A percentile compares a stretch with the other conserved stretches of the same genome.
phyloP scores from a whole-genome alignment of 2,888 invertebrate genomes.

The Cryptus armator region DNA sequence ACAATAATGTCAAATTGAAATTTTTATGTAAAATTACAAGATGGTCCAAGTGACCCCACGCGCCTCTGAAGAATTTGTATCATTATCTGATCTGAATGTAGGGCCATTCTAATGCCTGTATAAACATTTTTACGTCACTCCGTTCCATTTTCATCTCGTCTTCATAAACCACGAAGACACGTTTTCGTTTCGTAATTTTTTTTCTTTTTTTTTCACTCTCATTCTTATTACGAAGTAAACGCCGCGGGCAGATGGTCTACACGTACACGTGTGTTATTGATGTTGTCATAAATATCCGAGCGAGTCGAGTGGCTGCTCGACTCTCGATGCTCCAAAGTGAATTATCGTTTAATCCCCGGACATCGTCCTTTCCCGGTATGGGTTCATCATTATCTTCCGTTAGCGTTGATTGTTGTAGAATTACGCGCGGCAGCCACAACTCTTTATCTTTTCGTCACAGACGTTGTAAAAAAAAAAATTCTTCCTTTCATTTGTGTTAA shows the following conservation, averaged over 20 bases:
- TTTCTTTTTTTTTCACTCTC: neutral
- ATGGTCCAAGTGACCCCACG: neutral
- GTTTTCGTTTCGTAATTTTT: neutral
- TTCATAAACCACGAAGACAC: neutral
- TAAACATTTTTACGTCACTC: neutral
- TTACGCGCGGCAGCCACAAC: neutral
- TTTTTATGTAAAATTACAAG: too few relatives aligned
- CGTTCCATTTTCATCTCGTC: neutral
- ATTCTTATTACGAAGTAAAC: neutral
- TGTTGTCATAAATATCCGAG: constrained; percentile 45
- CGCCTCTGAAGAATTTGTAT: neutral
- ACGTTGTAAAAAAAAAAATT: constrained; percentile 1
- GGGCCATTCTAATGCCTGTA: neutral
- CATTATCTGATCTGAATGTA: neutral
- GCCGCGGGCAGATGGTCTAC: constrained; percentile 24
- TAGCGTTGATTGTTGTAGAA: constrained; percentile 11
- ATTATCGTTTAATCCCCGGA: constrained; percentile 41
- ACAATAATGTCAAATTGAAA: too few relatives aligned
- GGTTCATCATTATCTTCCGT: constrained; percentile 25
- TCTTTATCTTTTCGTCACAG: constrained; percentile 13
- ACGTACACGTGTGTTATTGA: constrained; percentile 41
- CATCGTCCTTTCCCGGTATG: constrained; percentile 26
- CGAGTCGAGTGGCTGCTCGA: constrained; percentile 26
- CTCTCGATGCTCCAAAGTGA: constrained; percentile 18
- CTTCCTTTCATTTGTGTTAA: neutral